phyloP scores from a whole-genome alignment of 2,113 vertebrate species.

The Nothobranchius kuhntae region DNA sequence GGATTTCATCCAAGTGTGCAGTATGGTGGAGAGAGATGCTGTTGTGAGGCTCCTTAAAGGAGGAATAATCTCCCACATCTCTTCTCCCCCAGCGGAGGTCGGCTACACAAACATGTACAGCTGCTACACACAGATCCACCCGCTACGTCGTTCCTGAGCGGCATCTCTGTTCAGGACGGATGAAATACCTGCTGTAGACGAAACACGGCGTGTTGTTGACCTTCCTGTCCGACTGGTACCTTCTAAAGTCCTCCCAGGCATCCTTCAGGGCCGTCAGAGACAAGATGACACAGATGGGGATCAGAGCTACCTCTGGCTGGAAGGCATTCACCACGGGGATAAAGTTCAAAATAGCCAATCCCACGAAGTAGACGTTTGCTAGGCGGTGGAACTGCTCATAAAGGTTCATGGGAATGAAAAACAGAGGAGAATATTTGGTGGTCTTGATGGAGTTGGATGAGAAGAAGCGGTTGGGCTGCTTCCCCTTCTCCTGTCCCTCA shows the following conservation, averaged over 20 bases:
- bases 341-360: conserved; percentile 86
- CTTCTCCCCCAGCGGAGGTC: conserved; percentile 50
- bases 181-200: conserved; percentile 88
- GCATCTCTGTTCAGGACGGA: conserved; percentile 1
- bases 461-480: conserved; percentile 86
- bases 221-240: conserved; percentile 86
- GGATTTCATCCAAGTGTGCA: conserved; percentile 68
- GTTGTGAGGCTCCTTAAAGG: conserved; percentile 67
- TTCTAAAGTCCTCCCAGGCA: conserved; percentile 90
- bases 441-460: conserved; percentile 87
- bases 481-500: conserved; percentile 72
- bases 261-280: conserved; percentile 89
- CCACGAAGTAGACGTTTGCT: conserved; percentile 92
- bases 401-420: conserved; percentile 90
- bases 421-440: conserved; percentile 87
- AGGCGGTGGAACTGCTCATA: conserved; percentile 90
- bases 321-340: conserved; percentile 89
- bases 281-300: conserved; percentile 88
- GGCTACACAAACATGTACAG: conserved; percentile 52
- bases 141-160: conserved; percentile 12
- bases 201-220: conserved; percentile 86
- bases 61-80: conserved; percentile 70
- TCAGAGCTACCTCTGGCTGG: conserved; percentile 85
- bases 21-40: conserved; percentile 62
- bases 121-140: conserved; percentile 18